These are phyloP conservation scores for Urocolius indicus DNA, from an alignment of 2,113 vertebrate species.

Conservation along the genomic window DNA sequence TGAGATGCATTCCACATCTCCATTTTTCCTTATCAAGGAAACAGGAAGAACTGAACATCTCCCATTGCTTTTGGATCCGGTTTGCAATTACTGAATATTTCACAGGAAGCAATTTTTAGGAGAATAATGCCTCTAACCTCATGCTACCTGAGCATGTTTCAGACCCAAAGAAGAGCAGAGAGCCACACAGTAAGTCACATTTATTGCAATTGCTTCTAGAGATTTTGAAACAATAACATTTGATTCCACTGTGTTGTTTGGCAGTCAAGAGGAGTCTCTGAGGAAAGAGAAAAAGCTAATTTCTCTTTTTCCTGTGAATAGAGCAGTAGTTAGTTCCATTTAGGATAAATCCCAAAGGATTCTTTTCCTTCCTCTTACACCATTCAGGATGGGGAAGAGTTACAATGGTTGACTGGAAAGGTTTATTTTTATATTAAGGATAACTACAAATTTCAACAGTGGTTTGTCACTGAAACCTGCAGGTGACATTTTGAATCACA, in stretches of 20 bases:
- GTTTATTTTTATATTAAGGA: neutral
- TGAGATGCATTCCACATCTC: neutral
- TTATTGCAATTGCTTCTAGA: neutral
- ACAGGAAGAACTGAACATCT: neutral
- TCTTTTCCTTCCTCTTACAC: neutral
- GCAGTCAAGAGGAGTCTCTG: neutral
- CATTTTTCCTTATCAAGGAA: neutral
- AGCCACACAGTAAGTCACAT: neutral
- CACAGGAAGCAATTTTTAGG: neutral
- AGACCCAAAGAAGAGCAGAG: neutral
- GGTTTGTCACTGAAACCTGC: neutral
- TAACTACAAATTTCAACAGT: neutral
- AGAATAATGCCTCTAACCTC: neutral
- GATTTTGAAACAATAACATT: neutral
- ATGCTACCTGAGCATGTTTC: neutral
- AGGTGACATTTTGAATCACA: neutral
- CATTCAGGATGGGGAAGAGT: neutral
- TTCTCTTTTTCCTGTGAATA: neutral
- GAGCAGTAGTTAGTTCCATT: neutral
- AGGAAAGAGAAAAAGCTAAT: neutral
- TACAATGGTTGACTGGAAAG: neutral
- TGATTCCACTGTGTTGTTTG: neutral
- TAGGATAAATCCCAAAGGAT: neutral
- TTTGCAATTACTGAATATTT: neutral
- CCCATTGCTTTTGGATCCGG: neutral